Evolutionary conservation across 2,113 vertebrate genomes (phyloP), one percentile per base, ranked within the genome.

Genomic region (Bubo scandiacus): DNA sequence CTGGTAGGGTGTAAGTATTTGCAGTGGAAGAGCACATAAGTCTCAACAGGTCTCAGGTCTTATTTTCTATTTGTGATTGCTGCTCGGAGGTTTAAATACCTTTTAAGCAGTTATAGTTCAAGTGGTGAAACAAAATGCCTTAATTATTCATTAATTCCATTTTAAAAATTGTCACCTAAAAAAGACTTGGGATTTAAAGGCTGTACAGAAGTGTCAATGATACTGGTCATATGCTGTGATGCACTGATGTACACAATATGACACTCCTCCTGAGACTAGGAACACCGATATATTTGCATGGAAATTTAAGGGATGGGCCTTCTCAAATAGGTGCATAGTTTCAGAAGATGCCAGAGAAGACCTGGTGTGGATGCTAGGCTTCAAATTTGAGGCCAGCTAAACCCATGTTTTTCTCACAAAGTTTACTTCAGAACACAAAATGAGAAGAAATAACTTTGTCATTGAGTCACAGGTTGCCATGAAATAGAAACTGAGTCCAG

Each of bases 231-330:
- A 7, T 61, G 42, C 15, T 9, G 27, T n/a, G 25, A 23, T 32
- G 30, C 3, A 4, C 18, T 54, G 49, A 26, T 43, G 45, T 59
- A 61, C 27, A 7, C 0, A 0, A 13, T 27, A 54, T 0, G 2
- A 14, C 16, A 4, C 63, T 32, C 29, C 75, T 74, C 34, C 23
- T 16, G 29, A 49, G 30, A 18, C 42, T 70, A 5, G 3, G 5
- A 59, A 58, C 49, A 11, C 11, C 2, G 49, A 29, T 25, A 5
- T 49, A 18, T 70, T 36, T 81, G 19, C 15, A 20, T 3, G 1
- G 68, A 71, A 55, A 66, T 23, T 61, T 85, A 9, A 61, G 65
- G 42, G 42, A 55, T 42, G 27, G 57, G 14, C 45, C 40, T 78
- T 36, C 57, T 54, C 22, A 15, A 45, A 38, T 23, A 34, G 22